Evolutionary conservation across 2,113 vertebrate genomes (phyloP).

Genomic region (Callopanchax toddi): DNA sequence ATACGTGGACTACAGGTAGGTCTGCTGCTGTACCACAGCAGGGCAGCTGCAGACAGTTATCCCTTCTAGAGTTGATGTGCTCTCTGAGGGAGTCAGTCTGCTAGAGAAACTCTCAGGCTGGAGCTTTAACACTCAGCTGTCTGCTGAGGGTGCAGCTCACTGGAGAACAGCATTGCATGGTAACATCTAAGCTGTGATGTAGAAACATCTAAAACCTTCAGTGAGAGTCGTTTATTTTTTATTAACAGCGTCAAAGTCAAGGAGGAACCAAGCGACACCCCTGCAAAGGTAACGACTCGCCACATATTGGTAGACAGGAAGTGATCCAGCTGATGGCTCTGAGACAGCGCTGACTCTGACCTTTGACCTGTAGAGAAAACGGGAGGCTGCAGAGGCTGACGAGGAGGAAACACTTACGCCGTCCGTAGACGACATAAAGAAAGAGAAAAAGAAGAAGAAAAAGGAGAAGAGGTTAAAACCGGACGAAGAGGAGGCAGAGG

Average conservation of each 20-base stretch:
- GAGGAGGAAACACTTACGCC: background rate
- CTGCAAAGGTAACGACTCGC: constrained; percentile 47
- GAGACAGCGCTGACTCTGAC: background rate
- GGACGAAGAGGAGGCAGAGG: constrained; percentile 20
- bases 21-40: background rate
- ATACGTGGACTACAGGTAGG: constrained; percentile 90
- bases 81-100: constrained; percentile 71
- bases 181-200: background rate
- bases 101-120: constrained; percentile 45
- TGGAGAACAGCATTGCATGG: constrained; percentile 30
- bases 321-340: no score
- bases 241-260: constrained; percentile 14
- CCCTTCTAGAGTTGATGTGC: constrained; percentile 48
- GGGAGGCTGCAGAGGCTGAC: constrained; percentile 42
- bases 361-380: constrained; percentile 61
- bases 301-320: no score
- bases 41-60: constrained; percentile 65
- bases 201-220: background rate
- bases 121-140: constrained; percentile 13
- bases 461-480: constrained; percentile 45
- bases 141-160: constrained; percentile 24
- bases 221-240: background rate
- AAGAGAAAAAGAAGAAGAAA: constrained; percentile 68
- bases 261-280: background rate
- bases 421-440: constrained; percentile 18